A percentile compares a stretch with the other conserved stretches of the same genome.
These are phyloP conservation scores for Trachelipus rathkii DNA, from an alignment of 1,140 invertebrate genomes.

Conservation along the genomic window DNA sequence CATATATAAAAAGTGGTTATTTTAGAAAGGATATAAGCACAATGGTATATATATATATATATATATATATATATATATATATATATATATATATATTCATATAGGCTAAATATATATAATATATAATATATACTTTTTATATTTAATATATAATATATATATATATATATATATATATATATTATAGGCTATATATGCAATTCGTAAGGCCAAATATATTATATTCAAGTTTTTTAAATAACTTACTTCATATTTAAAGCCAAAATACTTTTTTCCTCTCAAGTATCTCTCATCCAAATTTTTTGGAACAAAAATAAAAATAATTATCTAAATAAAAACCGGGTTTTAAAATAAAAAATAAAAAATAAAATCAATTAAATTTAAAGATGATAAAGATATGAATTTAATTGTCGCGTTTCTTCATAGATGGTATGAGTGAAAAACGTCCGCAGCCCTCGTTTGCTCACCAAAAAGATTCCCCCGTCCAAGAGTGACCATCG, in stretches of 20 bases:
- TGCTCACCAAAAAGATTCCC: neutral
- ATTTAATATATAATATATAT: conserved; percentile 3
- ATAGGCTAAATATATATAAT: neutral
- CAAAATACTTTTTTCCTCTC: too few relatives aligned
- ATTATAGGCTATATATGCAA: too few relatives aligned
- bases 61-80: conserved; percentile 15
- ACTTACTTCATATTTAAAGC: too few relatives aligned
- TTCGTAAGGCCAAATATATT: too few relatives aligned
- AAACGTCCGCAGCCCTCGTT: neutral
- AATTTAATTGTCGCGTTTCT: neutral
- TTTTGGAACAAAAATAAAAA: too few relatives aligned
- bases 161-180: neutral
- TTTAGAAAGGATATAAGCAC: too few relatives aligned
- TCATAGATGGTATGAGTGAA: neutral
- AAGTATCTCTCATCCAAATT: too few relatives aligned
- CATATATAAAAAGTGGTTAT: too few relatives aligned
- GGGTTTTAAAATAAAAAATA: neutral
- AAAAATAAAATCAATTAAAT: neutral
- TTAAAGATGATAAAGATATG: neutral
- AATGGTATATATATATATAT: neutral
- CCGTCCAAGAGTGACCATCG: neutral
- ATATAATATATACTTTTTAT: neutral
- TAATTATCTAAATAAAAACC: too few relatives aligned
- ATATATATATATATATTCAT: conserved; percentile 7
- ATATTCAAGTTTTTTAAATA: too few relatives aligned